Base-by-base conservation (phyloP, 2,113 vertebrate genomes). In the Tetraodon nigroviridis region DNA sequence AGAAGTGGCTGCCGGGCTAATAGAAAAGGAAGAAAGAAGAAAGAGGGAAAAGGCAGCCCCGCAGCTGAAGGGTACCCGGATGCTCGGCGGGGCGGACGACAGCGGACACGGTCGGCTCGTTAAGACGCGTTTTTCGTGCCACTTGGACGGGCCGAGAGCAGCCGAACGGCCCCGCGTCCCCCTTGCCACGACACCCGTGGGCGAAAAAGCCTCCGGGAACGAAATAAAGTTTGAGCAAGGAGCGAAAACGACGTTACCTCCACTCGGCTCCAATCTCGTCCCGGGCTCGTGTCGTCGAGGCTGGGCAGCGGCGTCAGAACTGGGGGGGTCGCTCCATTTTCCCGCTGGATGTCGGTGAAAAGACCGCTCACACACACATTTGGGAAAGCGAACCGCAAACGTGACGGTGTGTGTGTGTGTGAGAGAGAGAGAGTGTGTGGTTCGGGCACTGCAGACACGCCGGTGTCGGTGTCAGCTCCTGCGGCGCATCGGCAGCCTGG, bases 241-340 rank as follows among this genome's bases (percentile, higher is more conserved):
- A 41, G 12, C 37, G 2, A 50, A 41, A 58, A 37, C 2, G 41
- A 21, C 50, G 27, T 58, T 82, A 84, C 82, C 74, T 79, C 59
- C 54, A 29, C 58, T 20, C 32, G 41, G 72, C 74, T 67, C 69
- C 55, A 78, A 78, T 73, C 79, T 69, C 73, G 78, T 81, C 82
- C 73, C 27, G 70, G 11, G 48, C 21, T 40, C 3, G 27, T 58
- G 73, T 55, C 17, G 71, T 29, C 29, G 46, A 53, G 58, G 55
- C 58, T 19, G 64, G 50, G 64, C 61, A 22, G 67, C 58, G 70
- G 20, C 61, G 71, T 58, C 55, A 63, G 2, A 57, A 78, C 17
- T 72, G n/a, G 48, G 55, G 74, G 58, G 68, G 64, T 68, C 86
- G 60, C 75, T 80, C 84, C 82, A 80, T 84, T 73, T 75, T 75